phyloP scores from a whole-genome alignment of 1,140 invertebrate species.

The Aphelenchoides besseyi region DNA sequence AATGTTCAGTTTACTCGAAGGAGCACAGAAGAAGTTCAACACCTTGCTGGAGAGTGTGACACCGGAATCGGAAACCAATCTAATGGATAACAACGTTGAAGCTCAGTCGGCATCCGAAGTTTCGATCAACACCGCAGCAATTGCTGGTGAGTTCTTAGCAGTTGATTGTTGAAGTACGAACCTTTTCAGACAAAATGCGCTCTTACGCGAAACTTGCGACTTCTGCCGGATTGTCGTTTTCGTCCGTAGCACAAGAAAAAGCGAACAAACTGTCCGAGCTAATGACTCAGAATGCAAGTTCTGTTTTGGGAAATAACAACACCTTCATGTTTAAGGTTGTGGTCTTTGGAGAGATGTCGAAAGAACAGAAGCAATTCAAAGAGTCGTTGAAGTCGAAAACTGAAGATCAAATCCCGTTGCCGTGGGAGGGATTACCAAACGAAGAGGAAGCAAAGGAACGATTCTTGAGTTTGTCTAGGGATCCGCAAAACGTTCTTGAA shows the following conservation, averaged over 20 bases:
- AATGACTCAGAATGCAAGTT: constrained; percentile 11
- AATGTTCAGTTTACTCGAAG: constrained; percentile 18
- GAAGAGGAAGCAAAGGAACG: constrained; percentile 45
- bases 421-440: constrained; percentile 49
- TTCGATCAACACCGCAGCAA: constrained; percentile 8
- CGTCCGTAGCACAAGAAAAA: background rate
- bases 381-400: constrained; percentile 34
- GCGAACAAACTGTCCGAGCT: constrained; percentile 1
- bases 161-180: background rate
- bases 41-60: constrained; percentile 3
- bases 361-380: constrained; percentile 45
- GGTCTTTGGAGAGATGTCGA: constrained; percentile 13
- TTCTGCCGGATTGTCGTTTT: too few species aligned
- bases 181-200: background rate
- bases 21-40: constrained; percentile 16
- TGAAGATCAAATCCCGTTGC: constrained; percentile 19
- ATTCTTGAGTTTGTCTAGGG: constrained; percentile 64
- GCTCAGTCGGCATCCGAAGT: background rate
- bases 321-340: constrained; percentile 31
- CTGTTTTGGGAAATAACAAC: constrained; percentile 23
- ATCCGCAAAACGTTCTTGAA: constrained; percentile 91
- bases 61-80: background rate
- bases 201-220: background rate
- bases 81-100: background rate
- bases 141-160: constrained; percentile 3